A percentile compares a stretch with the other conserved stretches of the same genome.
Conservation (phyloP, 1,140 invertebrate species). For the Camponotus floridanus region DNA sequence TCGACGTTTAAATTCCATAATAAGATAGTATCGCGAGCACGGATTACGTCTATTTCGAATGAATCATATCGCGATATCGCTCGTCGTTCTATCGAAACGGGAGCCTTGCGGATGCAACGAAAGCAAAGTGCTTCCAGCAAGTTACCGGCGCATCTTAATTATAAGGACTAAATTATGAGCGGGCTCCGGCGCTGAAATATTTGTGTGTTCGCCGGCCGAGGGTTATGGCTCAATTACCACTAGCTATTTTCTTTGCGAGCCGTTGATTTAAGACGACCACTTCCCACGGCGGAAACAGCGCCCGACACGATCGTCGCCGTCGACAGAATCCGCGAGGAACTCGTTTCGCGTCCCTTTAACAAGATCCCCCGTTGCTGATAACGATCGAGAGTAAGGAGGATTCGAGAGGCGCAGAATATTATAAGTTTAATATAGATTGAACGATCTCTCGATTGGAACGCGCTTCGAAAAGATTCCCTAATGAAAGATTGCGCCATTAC, state of each 20-base stretch:
- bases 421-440: neutral
- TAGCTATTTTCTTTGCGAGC: conserved; percentile 81
- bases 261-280: conserved; percentile 82
- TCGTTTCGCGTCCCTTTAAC: conserved; percentile 49
- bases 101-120: conserved; percentile 64
- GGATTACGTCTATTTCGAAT: conserved; percentile 24
- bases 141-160: conserved; percentile 78
- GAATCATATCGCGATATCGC: neutral
- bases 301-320: conserved; percentile 60
- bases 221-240: conserved; percentile 84
- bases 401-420: conserved; percentile 10
- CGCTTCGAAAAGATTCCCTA: neutral
- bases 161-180: conserved; percentile 82
- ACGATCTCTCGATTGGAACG: neutral
- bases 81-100: conserved; percentile 63
- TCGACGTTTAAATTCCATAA: neutral
- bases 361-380: conserved; percentile 46
- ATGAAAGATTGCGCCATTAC: too few relatives aligned
- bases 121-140: conserved; percentile 54
- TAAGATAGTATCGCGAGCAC: neutral
- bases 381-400: conserved; percentile 3
- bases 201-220: conserved; percentile 80
- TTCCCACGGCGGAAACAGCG: conserved; percentile 66
- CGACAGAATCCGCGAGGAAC: conserved; percentile 61
- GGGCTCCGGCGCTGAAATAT: conserved; percentile 81